phyloP scores from a whole-genome alignment of 2,113 vertebrate species.

The Thunnus maccoyii region DNA sequence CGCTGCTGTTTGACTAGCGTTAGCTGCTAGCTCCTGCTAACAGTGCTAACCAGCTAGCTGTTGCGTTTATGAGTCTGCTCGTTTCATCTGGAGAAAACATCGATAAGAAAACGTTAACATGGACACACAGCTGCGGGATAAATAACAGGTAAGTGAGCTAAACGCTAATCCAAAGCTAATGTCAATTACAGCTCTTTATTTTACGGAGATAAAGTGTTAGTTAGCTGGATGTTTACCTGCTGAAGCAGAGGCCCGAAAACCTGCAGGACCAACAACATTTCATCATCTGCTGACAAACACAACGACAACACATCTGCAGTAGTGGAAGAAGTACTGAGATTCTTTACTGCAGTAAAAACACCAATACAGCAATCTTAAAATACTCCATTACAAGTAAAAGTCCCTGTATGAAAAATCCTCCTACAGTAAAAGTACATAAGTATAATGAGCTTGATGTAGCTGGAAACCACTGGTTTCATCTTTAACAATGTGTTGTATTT shows the following conservation, averaged over 20 bases:
- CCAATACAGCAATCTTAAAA: too few relatives aligned
- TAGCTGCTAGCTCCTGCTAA: slow-evolving; percentile 1
- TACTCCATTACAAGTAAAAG: too few relatives aligned
- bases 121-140: not conserved
- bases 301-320: too few relatives aligned
- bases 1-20: not conserved
- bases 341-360: too few relatives aligned
- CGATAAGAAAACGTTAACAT: slow-evolving; percentile 20
- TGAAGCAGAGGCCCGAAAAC: slow-evolving; percentile 1
- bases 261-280: not conserved
- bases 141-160: slow-evolving; percentile 37
- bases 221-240: not conserved
- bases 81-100: slow-evolving; percentile 29
- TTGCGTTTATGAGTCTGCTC: not conserved
- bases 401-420: too few relatives aligned
- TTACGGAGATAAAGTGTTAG: not conserved
- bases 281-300: too few relatives aligned
- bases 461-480: too few relatives aligned
- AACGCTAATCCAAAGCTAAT: not conserved
- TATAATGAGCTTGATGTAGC: too few relatives aligned
- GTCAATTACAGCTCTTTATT: too few relatives aligned
- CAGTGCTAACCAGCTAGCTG: slow-evolving; percentile 40
- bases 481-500: too few relatives aligned
- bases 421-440: too few relatives aligned
- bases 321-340: too few relatives aligned